Evolutionary conservation across 1,140 invertebrate genomes (phyloP), one percentile per base, ranked within the genome.

Genomic region (Euwallacea fornicatus): DNA sequence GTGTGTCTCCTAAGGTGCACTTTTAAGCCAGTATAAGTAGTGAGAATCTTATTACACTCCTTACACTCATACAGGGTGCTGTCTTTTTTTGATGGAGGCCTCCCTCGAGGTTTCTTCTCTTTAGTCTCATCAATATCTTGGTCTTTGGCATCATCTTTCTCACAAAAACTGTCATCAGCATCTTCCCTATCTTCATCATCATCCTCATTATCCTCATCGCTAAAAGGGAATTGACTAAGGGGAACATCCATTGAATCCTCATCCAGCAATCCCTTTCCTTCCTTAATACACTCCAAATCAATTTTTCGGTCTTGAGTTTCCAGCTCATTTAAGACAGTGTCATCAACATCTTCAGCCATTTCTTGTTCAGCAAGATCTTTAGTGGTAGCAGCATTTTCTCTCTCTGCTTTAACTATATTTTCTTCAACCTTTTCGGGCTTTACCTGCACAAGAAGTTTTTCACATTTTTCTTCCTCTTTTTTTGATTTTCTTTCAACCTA

Each of bases 1-100:
- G 78, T 78, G 65, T 81, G 79, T 21, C 71, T 74, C 44, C 78
- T 71, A 72, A 77, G 74, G 58, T 81, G 79, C 41, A 80, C 77
- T 66, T 76, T 76, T 53, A 81, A 70, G 10, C 79, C 79, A 33
- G 73, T 59, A 53, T 71, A 73, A 7, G 78, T 77, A 10, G 74
- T 78, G 21, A 81, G 68, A 47, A 77, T 73, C 72, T 81, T 81
- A 50, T 69, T 66, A 68, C 79, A 81, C 50, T 74, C 74, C 44
- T 78, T 78, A 74, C 79, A 81, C 61, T 77, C 73, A 75, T 73
- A 79, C 42, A 66, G 53, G 7, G 67, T 73, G 65, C 73, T 69
- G 64, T 76, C 74, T 44, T 74, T 74, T 67, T 63, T 64, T 54
- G 54, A 56, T 9, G 61, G 62, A 11, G 60, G 60, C 13, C 66